Base-by-base conservation (phyloP, 2,797 vertebrate genomes). In the Oreortyx pictus region DNA sequence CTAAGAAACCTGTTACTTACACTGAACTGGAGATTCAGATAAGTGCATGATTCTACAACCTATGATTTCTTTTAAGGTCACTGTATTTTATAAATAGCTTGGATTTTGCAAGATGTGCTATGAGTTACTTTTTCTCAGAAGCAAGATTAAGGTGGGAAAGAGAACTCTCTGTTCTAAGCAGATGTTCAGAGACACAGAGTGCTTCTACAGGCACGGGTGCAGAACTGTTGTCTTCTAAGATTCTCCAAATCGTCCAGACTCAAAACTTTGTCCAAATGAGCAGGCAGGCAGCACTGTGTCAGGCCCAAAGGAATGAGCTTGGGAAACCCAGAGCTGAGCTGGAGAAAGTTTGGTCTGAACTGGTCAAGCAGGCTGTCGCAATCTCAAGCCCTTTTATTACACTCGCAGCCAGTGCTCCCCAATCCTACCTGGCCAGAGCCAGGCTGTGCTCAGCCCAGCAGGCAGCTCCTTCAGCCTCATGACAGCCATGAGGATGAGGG, bases 1-100 rank as follows among this genome's bases (percentile, higher is more conserved):
- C 83, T 95, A 39, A 94, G 89, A 91, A 94, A 97, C 71, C n/a
- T 85, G 76, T 37, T 89, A 25, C 54, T 90, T 76, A 52, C 9
- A 85, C 81, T 80, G 61, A 74, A 68, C 31, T 33, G 78, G 87
- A 75, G 66, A 75, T 70, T 22, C 82, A 62, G 37, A n/a, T 66
- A 85, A 81, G 71, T 78, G 46, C 54, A 72, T 3, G 23, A 73
- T 71, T 92, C 62, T 46, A 33, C 59, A 64, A 62, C 70, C 57
- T 68, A 43, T 44, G 35, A 14, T 43, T 33, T 29, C 82, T 77
- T 61, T 80, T 90, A 87, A 79, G 78, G 43, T 92, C 47, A 37
- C 8, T 52, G 15, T 31, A 43, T 84, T 93, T 92, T 91, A 62
- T 37, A 95, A 91, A 70, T 39, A 87, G 56, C 41, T 64, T 59